Conservation (phyloP, 1,140 invertebrate species). For the Ditylenchus dipsaci region DNA sequence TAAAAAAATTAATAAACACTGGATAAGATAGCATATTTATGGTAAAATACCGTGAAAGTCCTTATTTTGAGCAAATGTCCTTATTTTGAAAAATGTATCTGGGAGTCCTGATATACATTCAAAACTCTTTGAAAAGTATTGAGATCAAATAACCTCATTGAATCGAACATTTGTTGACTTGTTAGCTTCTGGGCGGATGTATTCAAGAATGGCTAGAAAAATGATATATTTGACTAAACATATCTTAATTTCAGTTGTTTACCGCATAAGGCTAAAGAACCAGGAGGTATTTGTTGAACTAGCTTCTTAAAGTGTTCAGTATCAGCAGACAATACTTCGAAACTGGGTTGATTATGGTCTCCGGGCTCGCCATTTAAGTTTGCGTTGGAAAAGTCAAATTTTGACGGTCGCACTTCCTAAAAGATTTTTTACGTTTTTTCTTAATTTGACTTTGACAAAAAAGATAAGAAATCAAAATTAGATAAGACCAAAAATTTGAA, state of each 20-base stretch:
- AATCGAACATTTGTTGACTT: background rate
- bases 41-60: too few relatives aligned
- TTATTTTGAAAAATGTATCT: too few relatives aligned
- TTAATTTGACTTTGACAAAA: too few relatives aligned
- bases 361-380: too few relatives aligned
- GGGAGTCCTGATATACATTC: too few relatives aligned
- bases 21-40: too few relatives aligned
- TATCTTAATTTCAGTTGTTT: background rate
- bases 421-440: conserved; percentile 3
- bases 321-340: background rate
- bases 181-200: background rate
- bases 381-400: too few relatives aligned
- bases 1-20: too few relatives aligned
- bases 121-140: background rate
- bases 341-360: too few relatives aligned
- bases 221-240: background rate
- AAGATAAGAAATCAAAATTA: background rate
- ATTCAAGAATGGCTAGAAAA: background rate
- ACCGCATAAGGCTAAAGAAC: conserved; percentile 2
- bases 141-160: background rate
- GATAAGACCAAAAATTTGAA: background rate
- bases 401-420: background rate
- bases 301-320: background rate
- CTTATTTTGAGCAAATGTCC: too few relatives aligned
- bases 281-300: conserved; percentile 5